phyloP scores from a whole-genome alignment of 2,797 vertebrate species.

The Sardinella longiceps region DNA sequence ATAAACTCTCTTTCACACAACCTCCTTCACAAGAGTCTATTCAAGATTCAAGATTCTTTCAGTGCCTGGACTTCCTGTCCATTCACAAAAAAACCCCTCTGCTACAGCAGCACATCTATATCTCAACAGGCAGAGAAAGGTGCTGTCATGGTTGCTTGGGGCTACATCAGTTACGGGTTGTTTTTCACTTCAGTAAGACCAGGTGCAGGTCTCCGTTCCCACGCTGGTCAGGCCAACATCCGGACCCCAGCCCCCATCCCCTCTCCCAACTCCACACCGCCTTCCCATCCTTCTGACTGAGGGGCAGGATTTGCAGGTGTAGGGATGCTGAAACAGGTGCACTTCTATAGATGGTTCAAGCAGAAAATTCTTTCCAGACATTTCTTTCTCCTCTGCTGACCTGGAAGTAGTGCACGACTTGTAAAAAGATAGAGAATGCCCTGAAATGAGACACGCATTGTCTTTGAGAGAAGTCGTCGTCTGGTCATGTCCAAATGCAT shows the following conservation, averaged over 20 bases:
- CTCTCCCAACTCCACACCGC: not conserved
- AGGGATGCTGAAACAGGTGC: not conserved
- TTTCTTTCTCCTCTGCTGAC: not conserved
- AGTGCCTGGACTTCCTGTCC: not conserved
- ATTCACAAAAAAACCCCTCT: not conserved
- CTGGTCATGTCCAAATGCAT: not conserved
- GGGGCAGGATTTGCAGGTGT: not conserved
- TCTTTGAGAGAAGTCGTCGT: not conserved
- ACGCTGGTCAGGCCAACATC: not conserved
- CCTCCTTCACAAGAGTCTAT: not conserved
- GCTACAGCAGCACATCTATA: not conserved
- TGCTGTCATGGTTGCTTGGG: constrained; percentile 5
- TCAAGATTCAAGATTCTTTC: not conserved
- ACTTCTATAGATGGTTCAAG: not conserved
- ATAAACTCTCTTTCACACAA: not conserved
- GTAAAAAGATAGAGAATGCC: not conserved
- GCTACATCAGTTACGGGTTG: not conserved
- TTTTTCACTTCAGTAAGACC: not conserved
- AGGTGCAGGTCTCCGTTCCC: not conserved
- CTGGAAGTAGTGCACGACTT: not conserved
- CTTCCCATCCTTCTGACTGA: not conserved
- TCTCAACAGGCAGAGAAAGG: not conserved
- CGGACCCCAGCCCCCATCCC: too few species aligned
- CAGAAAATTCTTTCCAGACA: not conserved
- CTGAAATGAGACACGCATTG: not conserved